Conservation (phyloP, 2,797 vertebrate species). For the Malurus leucopterus region DNA sequence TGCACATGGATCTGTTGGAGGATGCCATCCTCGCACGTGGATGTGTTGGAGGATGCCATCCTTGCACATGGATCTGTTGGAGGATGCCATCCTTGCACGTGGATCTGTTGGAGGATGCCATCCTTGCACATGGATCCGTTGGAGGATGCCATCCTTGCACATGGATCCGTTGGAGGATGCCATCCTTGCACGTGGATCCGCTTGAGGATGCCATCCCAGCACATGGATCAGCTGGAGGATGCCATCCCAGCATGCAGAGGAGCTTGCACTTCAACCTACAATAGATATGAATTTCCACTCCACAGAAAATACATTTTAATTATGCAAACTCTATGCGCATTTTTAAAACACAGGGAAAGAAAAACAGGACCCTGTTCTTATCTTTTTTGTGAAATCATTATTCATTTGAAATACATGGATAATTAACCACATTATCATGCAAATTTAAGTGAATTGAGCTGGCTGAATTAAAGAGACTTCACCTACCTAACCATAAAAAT, state of each 20-base stretch:
- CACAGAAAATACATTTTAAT: background rate
- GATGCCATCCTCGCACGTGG: background rate
- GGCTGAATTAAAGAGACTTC: constrained; percentile 27
- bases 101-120: background rate
- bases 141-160: background rate
- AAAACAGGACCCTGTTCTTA: constrained; percentile 2
- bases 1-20: background rate
- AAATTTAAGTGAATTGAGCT: constrained; percentile 37
- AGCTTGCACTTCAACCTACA: background rate
- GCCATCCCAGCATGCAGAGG: background rate
- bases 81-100: background rate
- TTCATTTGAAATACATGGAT: constrained; percentile 30
- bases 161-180: no score
- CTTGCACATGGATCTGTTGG: accelerated
- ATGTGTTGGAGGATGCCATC: accelerated
- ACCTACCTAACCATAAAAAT: constrained; percentile 30
- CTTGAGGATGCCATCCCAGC: background rate
- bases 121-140: background rate
- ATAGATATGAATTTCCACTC: background rate
- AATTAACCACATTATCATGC: constrained; percentile 53
- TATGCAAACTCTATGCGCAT: constrained; percentile 30
- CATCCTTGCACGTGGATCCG: background rate
- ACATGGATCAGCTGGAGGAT: no score
- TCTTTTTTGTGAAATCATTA: constrained; percentile 46
- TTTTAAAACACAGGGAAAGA: background rate